Evolutionary conservation across 2,888 invertebrate genomes (phyloP).

Genomic region (Thereva nobilitata): DNA sequence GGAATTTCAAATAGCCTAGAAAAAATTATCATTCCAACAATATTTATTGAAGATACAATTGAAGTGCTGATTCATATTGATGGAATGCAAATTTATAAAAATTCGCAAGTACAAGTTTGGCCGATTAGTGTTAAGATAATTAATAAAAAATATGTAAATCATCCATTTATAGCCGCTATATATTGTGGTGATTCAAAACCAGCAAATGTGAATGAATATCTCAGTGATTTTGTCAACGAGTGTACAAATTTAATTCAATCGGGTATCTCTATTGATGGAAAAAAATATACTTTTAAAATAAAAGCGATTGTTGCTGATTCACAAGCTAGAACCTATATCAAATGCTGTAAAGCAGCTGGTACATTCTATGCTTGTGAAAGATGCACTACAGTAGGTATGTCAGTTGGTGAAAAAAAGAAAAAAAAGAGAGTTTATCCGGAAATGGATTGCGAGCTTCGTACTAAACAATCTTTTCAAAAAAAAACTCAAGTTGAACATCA

Average conservation of each 20-base stretch:
- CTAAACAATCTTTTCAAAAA: neutral
- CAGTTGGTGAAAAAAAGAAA: neutral
- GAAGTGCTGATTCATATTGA: neutral
- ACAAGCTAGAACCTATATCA: no score
- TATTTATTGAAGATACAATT: neutral
- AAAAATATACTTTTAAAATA: neutral
- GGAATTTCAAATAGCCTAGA: neutral
- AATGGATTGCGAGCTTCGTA: neutral
- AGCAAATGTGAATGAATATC: neutral
- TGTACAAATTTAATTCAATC: neutral
- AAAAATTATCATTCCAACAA: neutral
- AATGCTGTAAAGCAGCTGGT: no score
- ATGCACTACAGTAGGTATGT: neutral
- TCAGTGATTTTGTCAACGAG: neutral
- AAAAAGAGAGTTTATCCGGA: slow-evolving; percentile 4
- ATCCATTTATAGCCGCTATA: slow-evolving; percentile 1
- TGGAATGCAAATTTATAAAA: slow-evolving; percentile 1
- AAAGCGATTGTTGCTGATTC: neutral
- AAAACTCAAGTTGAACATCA: neutral
- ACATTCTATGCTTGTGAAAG: slow-evolving; percentile 1
- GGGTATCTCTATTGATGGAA: neutral
- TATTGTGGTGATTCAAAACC: neutral
- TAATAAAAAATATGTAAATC: neutral
- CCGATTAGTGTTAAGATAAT: neutral
- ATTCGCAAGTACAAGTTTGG: slow-evolving; percentile 5